A percentile compares a stretch with the other conserved stretches of the same genome.
phyloP scores from a whole-genome alignment of 2,797 vertebrate species.

The Moxostoma hubbsi region DNA sequence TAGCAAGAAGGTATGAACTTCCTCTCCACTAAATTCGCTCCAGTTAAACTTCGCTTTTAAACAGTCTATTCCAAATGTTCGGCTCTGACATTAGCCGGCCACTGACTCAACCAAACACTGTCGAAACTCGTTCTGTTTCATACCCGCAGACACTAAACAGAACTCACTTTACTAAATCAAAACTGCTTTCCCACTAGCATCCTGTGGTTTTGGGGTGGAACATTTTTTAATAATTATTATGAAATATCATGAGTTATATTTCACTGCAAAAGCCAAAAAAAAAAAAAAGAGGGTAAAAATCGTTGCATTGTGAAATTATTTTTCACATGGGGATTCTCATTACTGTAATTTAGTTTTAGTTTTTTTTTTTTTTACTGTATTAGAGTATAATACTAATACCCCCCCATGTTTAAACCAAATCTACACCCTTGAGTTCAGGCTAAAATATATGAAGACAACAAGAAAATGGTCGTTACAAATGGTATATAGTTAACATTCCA shows the following conservation, averaged over 20 bases:
- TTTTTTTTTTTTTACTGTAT: too few species aligned
- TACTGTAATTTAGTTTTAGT: too few species aligned
- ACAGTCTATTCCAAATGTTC: slow-evolving; percentile 24
- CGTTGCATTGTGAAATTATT: too few species aligned
- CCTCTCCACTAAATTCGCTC: slow-evolving; percentile 22
- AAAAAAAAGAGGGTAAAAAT: too few species aligned
- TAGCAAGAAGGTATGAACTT: slow-evolving; percentile 20
- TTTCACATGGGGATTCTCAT: too few species aligned
- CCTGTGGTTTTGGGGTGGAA: not conserved
- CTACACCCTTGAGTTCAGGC: too few species aligned
- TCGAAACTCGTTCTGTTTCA: not conserved
- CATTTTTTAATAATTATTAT: not conserved
- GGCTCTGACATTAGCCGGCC: not conserved
- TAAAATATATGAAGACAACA: too few species aligned
- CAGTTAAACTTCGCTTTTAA: slow-evolving; percentile 24
- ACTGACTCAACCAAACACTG: slow-evolving; percentile 1
- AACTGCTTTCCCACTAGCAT: not conserved
- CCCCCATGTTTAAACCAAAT: too few species aligned
- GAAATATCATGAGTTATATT: not conserved
- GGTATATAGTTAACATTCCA: not conserved
- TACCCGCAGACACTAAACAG: not conserved
- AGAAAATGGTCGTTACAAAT: too few species aligned
- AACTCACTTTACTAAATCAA: slow-evolving; percentile 20
- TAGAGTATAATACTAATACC: too few species aligned
- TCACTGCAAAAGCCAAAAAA: not conserved